Evolutionary conservation across 2,113 vertebrate genomes (phyloP).

Genomic region (Zosterops japonicus): DNA sequence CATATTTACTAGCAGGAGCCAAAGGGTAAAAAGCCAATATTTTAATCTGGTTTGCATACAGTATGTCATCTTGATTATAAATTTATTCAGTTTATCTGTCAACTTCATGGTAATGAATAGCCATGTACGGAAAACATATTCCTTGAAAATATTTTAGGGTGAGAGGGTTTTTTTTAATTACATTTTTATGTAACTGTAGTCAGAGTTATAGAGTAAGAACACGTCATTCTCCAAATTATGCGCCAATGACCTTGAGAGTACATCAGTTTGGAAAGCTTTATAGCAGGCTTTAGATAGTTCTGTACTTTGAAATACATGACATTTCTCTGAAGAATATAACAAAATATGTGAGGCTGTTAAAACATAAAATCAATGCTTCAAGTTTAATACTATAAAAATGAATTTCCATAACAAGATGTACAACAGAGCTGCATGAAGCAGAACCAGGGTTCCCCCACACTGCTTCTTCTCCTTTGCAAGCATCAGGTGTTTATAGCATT

Average conservation of each 20-base stretch:
- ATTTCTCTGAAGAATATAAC: constrained; percentile 63
- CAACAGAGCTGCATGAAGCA: constrained; percentile 28
- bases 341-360: constrained; percentile 63
- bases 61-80: constrained; percentile 57
- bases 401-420: constrained; percentile 71
- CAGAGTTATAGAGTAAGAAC: constrained; percentile 50
- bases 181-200: constrained; percentile 67
- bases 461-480: background rate
- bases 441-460: background rate
- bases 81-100: constrained; percentile 66
- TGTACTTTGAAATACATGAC: constrained; percentile 66
- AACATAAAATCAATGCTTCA: constrained; percentile 65
- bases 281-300: constrained; percentile 50
- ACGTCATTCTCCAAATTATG: constrained; percentile 60
- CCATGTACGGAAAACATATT: constrained; percentile 47
- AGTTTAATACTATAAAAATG: constrained; percentile 65
- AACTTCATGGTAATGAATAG: constrained; percentile 58
- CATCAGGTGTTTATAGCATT: constrained; percentile 5
- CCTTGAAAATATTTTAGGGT: constrained; percentile 60
- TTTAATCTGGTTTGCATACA: constrained; percentile 60
- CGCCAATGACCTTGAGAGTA: constrained; percentile 71
- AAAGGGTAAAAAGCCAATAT: constrained; percentile 50
- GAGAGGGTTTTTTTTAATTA: constrained; percentile 59
- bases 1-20: background rate
- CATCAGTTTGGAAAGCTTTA: constrained; percentile 66